Base-by-base conservation (phyloP, 1,140 invertebrate genomes). In the Brachionus asplanchnoidis region DNA sequence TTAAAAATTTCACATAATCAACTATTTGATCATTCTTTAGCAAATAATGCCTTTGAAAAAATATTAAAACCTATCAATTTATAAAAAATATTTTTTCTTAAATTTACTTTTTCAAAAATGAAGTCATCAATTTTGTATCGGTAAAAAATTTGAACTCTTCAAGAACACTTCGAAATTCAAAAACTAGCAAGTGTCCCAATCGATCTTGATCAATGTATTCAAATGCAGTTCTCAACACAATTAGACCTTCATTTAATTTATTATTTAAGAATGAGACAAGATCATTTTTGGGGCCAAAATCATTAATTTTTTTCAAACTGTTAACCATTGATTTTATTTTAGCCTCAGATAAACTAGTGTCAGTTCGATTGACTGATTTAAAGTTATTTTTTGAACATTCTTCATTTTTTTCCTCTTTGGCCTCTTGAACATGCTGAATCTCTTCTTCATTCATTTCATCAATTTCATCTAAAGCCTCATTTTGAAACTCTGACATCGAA, bases 291-390 rank as follows among this genome's bases (percentile, higher is more conserved):
- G 53, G 53, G 7, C 79, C 53, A 40, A 65, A 82, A 14, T 82
- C 42, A 17, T 82, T 68, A 4, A 0, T 65, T 65, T 40, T 44
- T 20, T 82, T 82, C 5, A 82, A 65, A 23, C 3, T 65, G 5
- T 36, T 17, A 44, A 82, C 65, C 79, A 82, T 82, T 26, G 79
- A 82, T 65, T 82, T 82, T 36, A 82, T 82, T 82, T 23, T 36
- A 44, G 20, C 17, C 26, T 82, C 79, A 36, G 28, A 40, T 44
- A 40, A 65, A 82, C 79, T 65, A 9, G 79, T 40, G 9, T 77
- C 73, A 77, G 23, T 14, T 77, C 42, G 42, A 50, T 26, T 26
- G 26, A 40, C 11, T 53, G 42, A 77, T 77, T 17, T 17, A 4
- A 26, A 28, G 28, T 26, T 50, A 9, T 23, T 60, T 20, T 8